A percentile compares a stretch with the other conserved stretches of the same genome.
These are phyloP conservation scores for Steinernema scapterisci DNA, from an alignment of 2,888 invertebrate species.

Conservation along the genomic window DNA sequence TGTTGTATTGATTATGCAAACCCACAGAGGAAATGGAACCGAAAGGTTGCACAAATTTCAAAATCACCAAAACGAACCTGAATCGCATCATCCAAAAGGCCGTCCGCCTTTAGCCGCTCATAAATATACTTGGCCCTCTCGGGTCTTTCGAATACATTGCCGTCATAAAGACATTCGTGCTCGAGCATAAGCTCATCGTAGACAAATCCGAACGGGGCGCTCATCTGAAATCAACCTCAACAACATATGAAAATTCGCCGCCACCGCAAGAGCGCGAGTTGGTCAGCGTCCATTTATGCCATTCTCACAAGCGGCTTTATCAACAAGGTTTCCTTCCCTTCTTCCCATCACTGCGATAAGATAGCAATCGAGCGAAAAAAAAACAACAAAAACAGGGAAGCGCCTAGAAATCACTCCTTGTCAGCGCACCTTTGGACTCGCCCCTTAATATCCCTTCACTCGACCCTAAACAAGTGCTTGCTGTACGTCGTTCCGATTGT, in stretches of 20 bases:
- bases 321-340: neutral
- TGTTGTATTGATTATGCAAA: too few relatives aligned
- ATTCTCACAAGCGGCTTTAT: too few relatives aligned
- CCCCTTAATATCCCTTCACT: too few relatives aligned
- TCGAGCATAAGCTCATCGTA: conserved; percentile 57
- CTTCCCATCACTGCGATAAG: neutral
- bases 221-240: neutral
- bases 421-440: too few relatives aligned
- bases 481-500: too few relatives aligned
- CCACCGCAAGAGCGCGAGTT: neutral
- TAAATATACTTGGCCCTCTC: conserved; percentile 52
- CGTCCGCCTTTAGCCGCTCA: conserved; percentile 46
- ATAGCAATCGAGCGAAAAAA: neutral
- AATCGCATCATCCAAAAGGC: conserved; percentile 43
- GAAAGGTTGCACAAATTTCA: neutral
- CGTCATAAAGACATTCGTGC: conserved; percentile 53
- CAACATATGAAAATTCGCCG: neutral
- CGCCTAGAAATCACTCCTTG: too few relatives aligned
- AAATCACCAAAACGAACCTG: too few relatives aligned
- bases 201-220: conserved; percentile 47
- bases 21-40: too few relatives aligned
- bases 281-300: neutral
- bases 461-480: too few relatives aligned
- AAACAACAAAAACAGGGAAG: neutral
- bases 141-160: conserved; percentile 53